phyloP scores from a whole-genome alignment of 2,888 invertebrate genomes.

The Myopa tessellatipennis region DNA sequence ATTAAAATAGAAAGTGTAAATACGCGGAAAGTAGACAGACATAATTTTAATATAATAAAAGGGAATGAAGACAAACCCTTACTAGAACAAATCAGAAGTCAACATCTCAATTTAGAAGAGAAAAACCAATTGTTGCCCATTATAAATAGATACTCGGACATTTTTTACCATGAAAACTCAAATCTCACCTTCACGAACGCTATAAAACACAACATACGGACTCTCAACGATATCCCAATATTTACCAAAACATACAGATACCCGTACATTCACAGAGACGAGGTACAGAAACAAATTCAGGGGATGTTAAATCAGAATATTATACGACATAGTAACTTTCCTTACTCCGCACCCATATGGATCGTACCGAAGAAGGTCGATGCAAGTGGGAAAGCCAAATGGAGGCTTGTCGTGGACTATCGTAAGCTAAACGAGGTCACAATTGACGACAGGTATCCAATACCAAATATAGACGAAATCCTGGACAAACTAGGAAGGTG shows the following conservation, averaged over 20 bases:
- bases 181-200: conserved; percentile 33
- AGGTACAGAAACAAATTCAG: conserved; percentile 38
- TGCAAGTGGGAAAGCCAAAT: conserved; percentile 34
- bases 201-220: conserved; percentile 37
- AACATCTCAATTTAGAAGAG: conserved; percentile 35
- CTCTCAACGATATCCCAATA: conserved; percentile 27
- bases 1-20: too few species aligned
- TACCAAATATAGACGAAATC: conserved; percentile 41
- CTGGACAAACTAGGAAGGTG: conserved; percentile 38
- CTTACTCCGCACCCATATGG: too few species aligned
- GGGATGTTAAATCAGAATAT: conserved; percentile 38
- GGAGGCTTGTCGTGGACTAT: conserved; percentile 40
- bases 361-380: conserved; percentile 35
- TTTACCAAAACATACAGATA: conserved; percentile 38
- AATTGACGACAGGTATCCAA: conserved; percentile 37
- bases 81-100: too few species aligned
- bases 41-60: too few species aligned
- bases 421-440: conserved; percentile 37
- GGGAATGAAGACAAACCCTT: too few species aligned
- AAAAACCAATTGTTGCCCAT: conserved; percentile 7
- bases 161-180: neutral
- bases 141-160: conserved; percentile 25
- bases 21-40: too few species aligned
- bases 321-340: conserved; percentile 38
- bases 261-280: conserved; percentile 35